Conservation (phyloP, 2,888 invertebrate genomes). For the Eristalis arbustorum region DNA sequence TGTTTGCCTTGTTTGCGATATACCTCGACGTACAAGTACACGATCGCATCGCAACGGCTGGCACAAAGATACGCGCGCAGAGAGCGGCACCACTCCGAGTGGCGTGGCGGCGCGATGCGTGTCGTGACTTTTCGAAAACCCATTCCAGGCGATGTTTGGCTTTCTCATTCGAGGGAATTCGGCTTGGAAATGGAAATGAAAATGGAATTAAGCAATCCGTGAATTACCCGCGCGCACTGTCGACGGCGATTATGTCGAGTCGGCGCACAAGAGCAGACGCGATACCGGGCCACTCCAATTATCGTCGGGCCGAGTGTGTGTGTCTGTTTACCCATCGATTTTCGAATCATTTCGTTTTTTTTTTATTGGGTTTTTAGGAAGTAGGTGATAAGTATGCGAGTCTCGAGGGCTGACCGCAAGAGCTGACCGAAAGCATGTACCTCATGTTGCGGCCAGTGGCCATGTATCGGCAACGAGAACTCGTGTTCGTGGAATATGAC, state of each 20-base stretch:
- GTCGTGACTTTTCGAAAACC: slow-evolving; percentile 38
- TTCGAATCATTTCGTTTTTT: slow-evolving; percentile 1
- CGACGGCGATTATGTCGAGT: background rate
- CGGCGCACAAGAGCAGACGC: background rate
- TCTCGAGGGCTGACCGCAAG: background rate
- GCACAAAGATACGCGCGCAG: background rate
- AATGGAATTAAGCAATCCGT: slow-evolving; percentile 52
- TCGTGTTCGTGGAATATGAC: slow-evolving; percentile 40
- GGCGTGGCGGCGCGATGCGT: slow-evolving; percentile 7
- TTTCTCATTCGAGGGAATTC: slow-evolving; percentile 38
- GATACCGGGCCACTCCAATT: slow-evolving; percentile 33
- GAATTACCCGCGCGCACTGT: slow-evolving; percentile 23
- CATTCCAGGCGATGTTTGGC: slow-evolving; percentile 28
- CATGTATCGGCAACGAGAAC: slow-evolving; percentile 31
- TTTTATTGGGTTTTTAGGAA: slow-evolving; percentile 42
- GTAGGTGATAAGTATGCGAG: slow-evolving; percentile 54
- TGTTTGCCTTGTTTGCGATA: slow-evolving; percentile 19
- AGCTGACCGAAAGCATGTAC: background rate
- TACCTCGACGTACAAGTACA: background rate
- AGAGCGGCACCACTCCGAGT: background rate
- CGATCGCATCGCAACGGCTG: background rate
- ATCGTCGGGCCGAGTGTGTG: slow-evolving; percentile 36
- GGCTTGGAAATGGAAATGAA: too few relatives aligned
- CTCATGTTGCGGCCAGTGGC: slow-evolving; percentile 1
- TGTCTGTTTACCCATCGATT: slow-evolving; percentile 24